phyloP scores from a whole-genome alignment of 2,888 invertebrate species.

The Prosopocoilus inquinatus region DNA sequence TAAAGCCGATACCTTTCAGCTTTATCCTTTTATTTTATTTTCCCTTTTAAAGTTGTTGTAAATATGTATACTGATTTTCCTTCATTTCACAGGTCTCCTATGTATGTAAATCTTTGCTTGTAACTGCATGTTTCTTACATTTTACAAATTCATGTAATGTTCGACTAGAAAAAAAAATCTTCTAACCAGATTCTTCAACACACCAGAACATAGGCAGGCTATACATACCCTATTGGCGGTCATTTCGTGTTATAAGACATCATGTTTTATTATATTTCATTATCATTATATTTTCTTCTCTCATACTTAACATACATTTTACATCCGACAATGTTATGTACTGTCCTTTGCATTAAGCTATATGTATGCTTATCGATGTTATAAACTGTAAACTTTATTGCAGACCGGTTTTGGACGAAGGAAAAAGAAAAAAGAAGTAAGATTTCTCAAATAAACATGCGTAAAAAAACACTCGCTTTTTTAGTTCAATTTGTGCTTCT shows the following conservation, averaged over 20 bases:
- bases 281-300: too few species aligned
- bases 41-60: not conserved
- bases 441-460: conserved; percentile 59
- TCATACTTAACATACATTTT: not conserved
- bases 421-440: conserved; percentile 99
- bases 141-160: not conserved
- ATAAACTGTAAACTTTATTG: conserved; percentile 57
- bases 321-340: conserved; percentile 14
- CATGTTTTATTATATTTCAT: too few species aligned
- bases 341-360: conserved; percentile 36
- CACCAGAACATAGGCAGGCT: conserved; percentile 25
- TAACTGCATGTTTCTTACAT: conserved; percentile 36
- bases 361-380: conserved; percentile 50
- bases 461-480: conserved; percentile 47
- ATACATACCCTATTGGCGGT: conserved; percentile 32
- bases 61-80: conserved; percentile 10
- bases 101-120: conserved; percentile 42
- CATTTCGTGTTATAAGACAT: conserved; percentile 10
- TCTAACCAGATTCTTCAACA: conserved; percentile 1
- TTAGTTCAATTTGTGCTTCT: conserved; percentile 41
- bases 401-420: conserved; percentile 92
- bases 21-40: too few species aligned
- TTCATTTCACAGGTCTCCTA: conserved; percentile 22
- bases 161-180: not conserved
- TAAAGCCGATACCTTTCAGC: too few species aligned